Percentiles rank a stretch among this genome's conserved stretches.
Evolutionary conservation across 2,888 invertebrate species (phyloP).

Genomic region (Cephus nigrinus): DNA sequence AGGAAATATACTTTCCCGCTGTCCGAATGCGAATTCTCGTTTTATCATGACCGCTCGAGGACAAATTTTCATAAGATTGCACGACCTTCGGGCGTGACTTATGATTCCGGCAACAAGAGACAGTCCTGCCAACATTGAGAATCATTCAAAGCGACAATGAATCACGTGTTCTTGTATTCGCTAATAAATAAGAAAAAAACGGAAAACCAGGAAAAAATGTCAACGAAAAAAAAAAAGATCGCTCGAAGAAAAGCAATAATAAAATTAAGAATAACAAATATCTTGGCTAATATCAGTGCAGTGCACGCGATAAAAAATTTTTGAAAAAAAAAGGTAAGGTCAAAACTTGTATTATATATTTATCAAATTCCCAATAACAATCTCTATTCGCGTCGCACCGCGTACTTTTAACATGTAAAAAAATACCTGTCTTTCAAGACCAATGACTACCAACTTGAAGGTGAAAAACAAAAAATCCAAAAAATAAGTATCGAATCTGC

Average conservation of each 20-base stretch:
- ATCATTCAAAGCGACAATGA: not conserved
- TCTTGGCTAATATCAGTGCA: not conserved
- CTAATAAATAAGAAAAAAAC: not conserved
- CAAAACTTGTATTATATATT: not conserved
- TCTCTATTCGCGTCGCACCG: no score
- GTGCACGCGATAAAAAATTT: no score
- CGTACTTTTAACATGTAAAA: not conserved
- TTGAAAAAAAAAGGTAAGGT: not conserved
- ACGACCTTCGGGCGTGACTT: constrained; percentile 52
- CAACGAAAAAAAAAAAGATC: not conserved
- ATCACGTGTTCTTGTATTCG: not conserved
- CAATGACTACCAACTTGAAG: not conserved
- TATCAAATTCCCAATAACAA: not conserved
- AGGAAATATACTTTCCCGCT: not conserved
- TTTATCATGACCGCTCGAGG: constrained; percentile 30
- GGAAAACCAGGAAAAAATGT: not conserved
- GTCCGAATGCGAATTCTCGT: constrained; percentile 13
- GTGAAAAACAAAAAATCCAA: no score
- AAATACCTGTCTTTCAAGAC: not conserved
- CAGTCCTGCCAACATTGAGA: not conserved
- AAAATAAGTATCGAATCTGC: not conserved
- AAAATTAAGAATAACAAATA: not conserved
- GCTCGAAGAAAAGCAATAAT: not conserved
- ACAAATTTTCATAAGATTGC: constrained; percentile 31
- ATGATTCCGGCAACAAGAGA: constrained; percentile 52